Conservation (phyloP, 2,113 vertebrate species). For the Perca fluviatilis region DNA sequence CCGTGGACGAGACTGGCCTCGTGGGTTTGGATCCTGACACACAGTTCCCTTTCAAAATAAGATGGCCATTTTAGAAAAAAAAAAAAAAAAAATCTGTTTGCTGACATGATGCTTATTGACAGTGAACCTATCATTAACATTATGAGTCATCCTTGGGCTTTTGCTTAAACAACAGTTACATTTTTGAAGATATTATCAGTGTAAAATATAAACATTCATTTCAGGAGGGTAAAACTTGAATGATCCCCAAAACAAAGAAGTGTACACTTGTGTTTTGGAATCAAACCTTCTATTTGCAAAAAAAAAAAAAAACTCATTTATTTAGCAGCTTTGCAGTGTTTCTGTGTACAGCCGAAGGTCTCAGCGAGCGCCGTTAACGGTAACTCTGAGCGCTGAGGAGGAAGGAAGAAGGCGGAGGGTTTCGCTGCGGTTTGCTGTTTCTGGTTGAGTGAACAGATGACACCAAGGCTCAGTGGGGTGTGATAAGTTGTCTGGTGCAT, state of each 20-base stretch:
- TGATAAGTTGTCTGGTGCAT: not conserved
- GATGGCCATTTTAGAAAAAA: not conserved
- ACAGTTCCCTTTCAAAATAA: not conserved
- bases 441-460: constrained; percentile 10
- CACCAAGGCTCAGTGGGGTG: not conserved
- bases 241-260: not conserved
- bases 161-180: not conserved
- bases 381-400: constrained; percentile 12
- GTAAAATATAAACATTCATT: not conserved
- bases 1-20: not conserved
- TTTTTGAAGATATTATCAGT: not conserved
- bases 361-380: not conserved
- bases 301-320: not conserved
- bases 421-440: constrained; percentile 32
- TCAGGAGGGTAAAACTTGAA: not conserved
- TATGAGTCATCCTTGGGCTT: not conserved
- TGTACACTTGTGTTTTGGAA: not conserved
- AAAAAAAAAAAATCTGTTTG: not conserved
- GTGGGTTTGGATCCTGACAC: not conserved
- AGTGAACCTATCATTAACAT: not conserved
- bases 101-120: not conserved
- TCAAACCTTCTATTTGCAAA: not conserved
- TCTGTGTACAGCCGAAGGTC: too few species aligned
- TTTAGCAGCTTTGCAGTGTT: not conserved
- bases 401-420: constrained; percentile 43